Evolutionary conservation across 2,797 vertebrate genomes (phyloP), one percentile per base, ranked within the genome.

Genomic region (Poecilia picta): DNA sequence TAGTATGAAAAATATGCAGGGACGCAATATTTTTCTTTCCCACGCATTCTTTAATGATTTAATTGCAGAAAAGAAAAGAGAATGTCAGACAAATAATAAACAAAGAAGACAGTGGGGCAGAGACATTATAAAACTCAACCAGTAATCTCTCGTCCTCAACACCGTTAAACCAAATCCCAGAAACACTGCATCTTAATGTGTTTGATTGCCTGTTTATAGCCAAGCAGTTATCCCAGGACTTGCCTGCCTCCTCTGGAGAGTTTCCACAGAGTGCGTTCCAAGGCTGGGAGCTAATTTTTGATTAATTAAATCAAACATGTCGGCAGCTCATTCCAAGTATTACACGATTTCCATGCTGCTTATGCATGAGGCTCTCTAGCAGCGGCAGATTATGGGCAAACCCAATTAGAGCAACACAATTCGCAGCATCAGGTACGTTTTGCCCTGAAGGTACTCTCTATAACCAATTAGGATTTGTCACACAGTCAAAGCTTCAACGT

Each of bases 241-340:
- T 89, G 88, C 91, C 88, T 91, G 83, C 84, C 85, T 89, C 87
- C 90, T 91, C 88, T 84, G 78, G 89, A 95, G 93, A 89, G 81
- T 85, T 90, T 87, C 84, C 85, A 75, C 85, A 75, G 88, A 88
- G 76, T 85, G 79, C 49, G 76, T 93, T 94, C 91, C 92, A 91
- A 94, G 86, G 86, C 93, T 94, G 87, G 87, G 83, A 93, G 93
- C 93, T 83, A 83, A 93, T 92, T 94, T 94, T 87, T 94, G 90
- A 95, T 95, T 95, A 94, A 96, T 95, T 94, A 93, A 95, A 95
- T 95, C 93, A 94, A 95, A 94, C 91, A 89, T 87, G 90, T 95
- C 94, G 93, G 94, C 94, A 95, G 92, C 91, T 93, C 89, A 93
- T 94, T 93, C 87, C 85, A 92, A 92, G 91, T 92, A 92, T 93